Percentiles rank a stretch among this genome's conserved stretches.
phyloP scores from a whole-genome alignment of 2,797 vertebrate genomes.

The Sebastes kiyomatsui region DNA sequence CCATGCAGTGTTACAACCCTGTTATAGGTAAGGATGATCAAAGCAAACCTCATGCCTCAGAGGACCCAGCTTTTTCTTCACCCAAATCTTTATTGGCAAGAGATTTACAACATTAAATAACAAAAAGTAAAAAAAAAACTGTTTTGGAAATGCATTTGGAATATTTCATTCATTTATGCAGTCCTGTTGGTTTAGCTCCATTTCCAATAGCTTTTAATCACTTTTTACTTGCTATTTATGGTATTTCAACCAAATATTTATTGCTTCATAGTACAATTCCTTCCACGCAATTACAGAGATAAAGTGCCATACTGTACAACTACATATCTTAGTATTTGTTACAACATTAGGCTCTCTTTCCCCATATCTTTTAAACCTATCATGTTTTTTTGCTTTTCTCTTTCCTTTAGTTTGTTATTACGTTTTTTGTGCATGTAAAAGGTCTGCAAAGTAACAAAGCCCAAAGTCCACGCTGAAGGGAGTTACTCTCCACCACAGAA shows the following conservation, averaged over 20 bases:
- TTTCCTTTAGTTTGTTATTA: background rate
- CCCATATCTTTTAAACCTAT: background rate
- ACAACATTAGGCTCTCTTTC: background rate
- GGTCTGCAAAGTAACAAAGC: too few species aligned
- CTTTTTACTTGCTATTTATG: background rate
- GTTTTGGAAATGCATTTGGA: background rate
- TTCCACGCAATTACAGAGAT: background rate
- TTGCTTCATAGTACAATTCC: background rate
- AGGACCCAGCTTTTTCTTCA: background rate
- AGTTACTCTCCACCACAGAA: too few species aligned
- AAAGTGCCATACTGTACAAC: background rate
- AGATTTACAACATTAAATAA: background rate
- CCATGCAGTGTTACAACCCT: slow-evolving; percentile 98
- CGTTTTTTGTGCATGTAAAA: too few species aligned
- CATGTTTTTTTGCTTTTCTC: background rate
- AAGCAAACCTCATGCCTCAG: background rate
- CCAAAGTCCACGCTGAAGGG: too few species aligned
- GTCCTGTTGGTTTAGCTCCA: background rate
- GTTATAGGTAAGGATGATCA: slow-evolving; percentile 86
- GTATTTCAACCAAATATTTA: background rate
- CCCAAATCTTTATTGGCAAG: background rate
- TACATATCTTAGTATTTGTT: background rate
- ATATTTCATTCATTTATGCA: background rate
- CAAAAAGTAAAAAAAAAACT: background rate
- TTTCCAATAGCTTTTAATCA: background rate